Conservation (phyloP, 2,113 vertebrate genomes). For the Spermophilus dauricus region DNA sequence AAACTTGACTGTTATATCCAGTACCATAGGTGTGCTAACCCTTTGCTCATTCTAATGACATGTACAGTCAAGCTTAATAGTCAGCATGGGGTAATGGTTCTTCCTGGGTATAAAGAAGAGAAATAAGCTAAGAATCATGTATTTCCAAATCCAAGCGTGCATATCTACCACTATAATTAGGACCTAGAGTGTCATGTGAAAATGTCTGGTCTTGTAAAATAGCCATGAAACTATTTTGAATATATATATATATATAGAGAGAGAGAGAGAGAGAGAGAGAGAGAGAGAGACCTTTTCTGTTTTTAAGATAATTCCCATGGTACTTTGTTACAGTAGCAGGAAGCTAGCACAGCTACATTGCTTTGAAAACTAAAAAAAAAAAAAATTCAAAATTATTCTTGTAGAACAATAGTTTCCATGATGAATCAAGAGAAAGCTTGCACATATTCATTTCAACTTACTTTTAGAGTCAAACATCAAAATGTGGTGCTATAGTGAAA, state of each 20-base stretch:
- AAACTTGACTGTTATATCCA: not conserved
- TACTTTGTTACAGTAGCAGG: no score
- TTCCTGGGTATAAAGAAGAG: not conserved
- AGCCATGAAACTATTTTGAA: not conserved
- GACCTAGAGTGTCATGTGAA: not conserved
- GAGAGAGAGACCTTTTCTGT: no score
- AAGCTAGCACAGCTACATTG: no score
- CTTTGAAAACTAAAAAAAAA: no score
- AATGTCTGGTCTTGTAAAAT: not conserved
- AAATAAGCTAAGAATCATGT: not conserved
- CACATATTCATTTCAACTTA: no score
- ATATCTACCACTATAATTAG: not conserved
- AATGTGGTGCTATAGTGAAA: not conserved
- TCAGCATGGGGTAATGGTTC: not conserved
- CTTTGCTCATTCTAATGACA: not conserved
- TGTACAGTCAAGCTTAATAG: not conserved
- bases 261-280: no score
- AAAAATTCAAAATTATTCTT: no score
- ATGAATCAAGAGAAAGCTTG: no score
- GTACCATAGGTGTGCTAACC: accelerated
- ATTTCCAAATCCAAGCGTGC: not conserved
- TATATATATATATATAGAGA: no score
- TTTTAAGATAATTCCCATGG: no score
- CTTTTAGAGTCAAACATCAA: not conserved
- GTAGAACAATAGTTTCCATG: no score